Evolutionary conservation across 1,140 invertebrate genomes (phyloP), one percentile per base, ranked within the genome.

Genomic region (honey bee (Apis mellifera)): DNA sequence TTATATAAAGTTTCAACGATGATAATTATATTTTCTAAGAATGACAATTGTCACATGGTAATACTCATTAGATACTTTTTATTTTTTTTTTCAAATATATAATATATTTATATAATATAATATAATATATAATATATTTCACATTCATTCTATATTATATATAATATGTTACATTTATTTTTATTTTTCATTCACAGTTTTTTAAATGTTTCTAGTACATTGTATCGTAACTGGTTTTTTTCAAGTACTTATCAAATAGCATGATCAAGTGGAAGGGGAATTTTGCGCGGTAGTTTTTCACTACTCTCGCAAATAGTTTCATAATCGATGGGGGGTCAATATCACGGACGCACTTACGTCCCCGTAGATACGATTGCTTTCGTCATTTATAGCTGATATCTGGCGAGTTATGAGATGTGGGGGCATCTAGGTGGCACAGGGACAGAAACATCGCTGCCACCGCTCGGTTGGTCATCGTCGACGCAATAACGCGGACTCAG

Each of bases 401-500:
- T 75, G 72, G 50, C 87, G 83, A 90, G 83, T 90, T 90, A 90
- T 79, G 89, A 90, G 84, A 86, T 66, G 70, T 77, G 78, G 78
- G 82, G 87, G 79, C 66, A 85, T 84, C 87, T 87, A 83, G 77
- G 82, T 88, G 87, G 68, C 76, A 77, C 71, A 42, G 59, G 82
- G 75, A 91, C 73, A 77, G 89, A 89, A 90, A 90, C 89, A 89
- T 55, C 74, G 78, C 55, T 85, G 80, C 65, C 15, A 21, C 78
- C 82, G 85, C 83, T 89, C 86, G 87, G 82, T 78, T 90, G 89
- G 90, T 91, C 90, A 90, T 89, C 69, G 82, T 70, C 62, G 81
- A 60, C 70, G 74, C 81, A 83, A 80, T 90, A 90, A 86, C 85
- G 89, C 89, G 77, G 80, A 91, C 89, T 92, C 90, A 93, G 90